phyloP scores from a whole-genome alignment of 2,888 invertebrate genomes.

The Rosalia funebris region DNA sequence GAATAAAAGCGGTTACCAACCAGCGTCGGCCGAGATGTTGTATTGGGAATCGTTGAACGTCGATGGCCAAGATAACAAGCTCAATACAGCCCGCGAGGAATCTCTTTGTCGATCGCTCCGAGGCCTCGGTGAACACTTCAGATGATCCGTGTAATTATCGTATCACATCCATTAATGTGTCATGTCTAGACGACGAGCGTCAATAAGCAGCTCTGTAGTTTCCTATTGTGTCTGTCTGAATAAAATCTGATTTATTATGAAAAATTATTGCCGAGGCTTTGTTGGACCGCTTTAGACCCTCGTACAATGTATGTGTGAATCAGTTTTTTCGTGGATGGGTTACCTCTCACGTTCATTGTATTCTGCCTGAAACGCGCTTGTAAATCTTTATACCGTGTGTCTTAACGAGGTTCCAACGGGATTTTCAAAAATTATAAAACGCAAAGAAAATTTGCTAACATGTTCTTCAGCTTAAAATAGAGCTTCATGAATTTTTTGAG shows the following conservation, averaged over 20 bases:
- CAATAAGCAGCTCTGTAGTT: conserved; percentile 30
- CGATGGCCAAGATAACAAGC: conserved; percentile 24
- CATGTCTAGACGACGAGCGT: conserved; percentile 31
- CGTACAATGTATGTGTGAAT: conserved; percentile 28
- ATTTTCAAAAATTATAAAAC: too few relatives aligned
- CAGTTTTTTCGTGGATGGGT: conserved; percentile 5
- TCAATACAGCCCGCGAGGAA: conserved; percentile 19
- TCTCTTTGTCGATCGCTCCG: conserved; percentile 21
- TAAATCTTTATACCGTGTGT: too few relatives aligned
- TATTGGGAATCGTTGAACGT: conserved; percentile 20
- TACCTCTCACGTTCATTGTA: too few relatives aligned
- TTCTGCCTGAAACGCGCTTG: too few relatives aligned
- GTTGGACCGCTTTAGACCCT: conserved; percentile 17
- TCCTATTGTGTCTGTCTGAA: conserved; percentile 31
- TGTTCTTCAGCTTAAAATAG: too few relatives aligned
- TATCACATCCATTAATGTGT: conserved; percentile 31
- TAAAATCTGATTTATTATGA: conserved; percentile 34
- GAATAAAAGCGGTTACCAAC: conserved; percentile 22
- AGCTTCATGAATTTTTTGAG: too few relatives aligned
- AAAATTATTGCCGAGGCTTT: conserved; percentile 35
- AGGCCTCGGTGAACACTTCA: conserved; percentile 14
- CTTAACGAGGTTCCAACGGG: too few relatives aligned
- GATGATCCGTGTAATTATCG: conserved; percentile 25
- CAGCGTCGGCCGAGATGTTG: conserved; percentile 10
- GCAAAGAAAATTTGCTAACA: too few relatives aligned